phyloP scores from a whole-genome alignment of 2,113 vertebrate species.

The Ptychochromis oligacanthus region DNA sequence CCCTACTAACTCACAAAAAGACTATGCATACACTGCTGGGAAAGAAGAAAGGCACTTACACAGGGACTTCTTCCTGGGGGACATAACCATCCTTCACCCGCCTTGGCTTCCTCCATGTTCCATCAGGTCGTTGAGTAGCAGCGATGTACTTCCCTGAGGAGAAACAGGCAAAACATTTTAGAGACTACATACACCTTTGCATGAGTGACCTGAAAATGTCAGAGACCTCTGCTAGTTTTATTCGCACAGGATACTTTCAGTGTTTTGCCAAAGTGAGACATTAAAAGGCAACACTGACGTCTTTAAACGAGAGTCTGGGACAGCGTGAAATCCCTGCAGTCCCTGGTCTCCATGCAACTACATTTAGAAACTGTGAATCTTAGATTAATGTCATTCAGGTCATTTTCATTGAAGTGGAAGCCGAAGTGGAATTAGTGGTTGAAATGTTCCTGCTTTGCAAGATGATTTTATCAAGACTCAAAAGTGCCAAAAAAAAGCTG shows the following conservation, averaged over 20 bases:
- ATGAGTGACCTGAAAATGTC: not conserved
- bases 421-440: not conserved
- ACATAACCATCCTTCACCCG: conserved; percentile 92
- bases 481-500: not conserved
- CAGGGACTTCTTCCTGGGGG: conserved; percentile 94
- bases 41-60: conserved; percentile 80
- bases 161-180: conserved; percentile 12
- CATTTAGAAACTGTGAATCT: not conserved
- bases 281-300: not conserved
- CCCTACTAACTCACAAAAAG: not conserved
- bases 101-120: conserved; percentile 93
- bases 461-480: not conserved
- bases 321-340: not conserved
- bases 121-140: conserved; percentile 92
- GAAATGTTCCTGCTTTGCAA: not conserved
- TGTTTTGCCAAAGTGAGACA: not conserved
- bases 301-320: not conserved
- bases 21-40: not conserved
- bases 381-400: not conserved
- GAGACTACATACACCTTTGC: not conserved
- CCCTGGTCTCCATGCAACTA: not conserved
- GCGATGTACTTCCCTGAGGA: conserved; percentile 92
- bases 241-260: not conserved
- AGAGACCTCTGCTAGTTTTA: not conserved
- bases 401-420: not conserved